Conservation (phyloP, 1,140 invertebrate genomes). For the Ceratitis capitata region DNA sequence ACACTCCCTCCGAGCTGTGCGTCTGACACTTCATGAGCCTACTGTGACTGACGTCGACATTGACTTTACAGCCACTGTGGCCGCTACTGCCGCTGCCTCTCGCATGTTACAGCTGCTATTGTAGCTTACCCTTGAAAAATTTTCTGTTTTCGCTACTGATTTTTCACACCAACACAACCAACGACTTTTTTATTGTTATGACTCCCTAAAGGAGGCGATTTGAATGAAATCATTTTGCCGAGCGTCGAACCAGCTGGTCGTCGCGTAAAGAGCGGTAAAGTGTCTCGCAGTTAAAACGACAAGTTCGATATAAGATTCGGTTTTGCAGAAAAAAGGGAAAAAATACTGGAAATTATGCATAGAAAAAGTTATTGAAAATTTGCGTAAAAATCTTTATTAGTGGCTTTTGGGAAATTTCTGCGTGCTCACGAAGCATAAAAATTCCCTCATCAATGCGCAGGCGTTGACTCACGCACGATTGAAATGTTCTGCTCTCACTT, state of each 20-base stretch:
- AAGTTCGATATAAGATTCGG: constrained; percentile 16
- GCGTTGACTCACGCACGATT: not conserved
- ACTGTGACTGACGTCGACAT: not conserved
- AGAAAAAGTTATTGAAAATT: not conserved
- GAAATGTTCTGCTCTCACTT: not conserved
- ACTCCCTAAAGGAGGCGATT: not conserved
- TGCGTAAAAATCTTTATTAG: not conserved
- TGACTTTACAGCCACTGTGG: not conserved
- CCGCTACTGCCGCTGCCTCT: not conserved
- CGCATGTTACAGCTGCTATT: not conserved
- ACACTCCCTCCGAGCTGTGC: not conserved
- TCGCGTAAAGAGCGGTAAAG: not conserved
- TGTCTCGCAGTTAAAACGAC: not conserved
- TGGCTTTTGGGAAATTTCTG: not conserved
- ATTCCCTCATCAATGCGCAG: not conserved
- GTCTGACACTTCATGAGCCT: not conserved
- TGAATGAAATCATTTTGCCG: constrained; percentile 1
- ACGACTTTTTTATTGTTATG: not conserved
- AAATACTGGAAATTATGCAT: not conserved
- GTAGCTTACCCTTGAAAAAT: constrained; percentile 27
- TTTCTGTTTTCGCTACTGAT: not conserved
- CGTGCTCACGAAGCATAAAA: not conserved
- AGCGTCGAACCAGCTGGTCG: too few species aligned
- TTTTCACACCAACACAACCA: constrained; percentile 7
- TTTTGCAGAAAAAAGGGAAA: constrained; percentile 1